phyloP scores from a whole-genome alignment of 2,113 vertebrate genomes.

The Anhinga anhinga region DNA sequence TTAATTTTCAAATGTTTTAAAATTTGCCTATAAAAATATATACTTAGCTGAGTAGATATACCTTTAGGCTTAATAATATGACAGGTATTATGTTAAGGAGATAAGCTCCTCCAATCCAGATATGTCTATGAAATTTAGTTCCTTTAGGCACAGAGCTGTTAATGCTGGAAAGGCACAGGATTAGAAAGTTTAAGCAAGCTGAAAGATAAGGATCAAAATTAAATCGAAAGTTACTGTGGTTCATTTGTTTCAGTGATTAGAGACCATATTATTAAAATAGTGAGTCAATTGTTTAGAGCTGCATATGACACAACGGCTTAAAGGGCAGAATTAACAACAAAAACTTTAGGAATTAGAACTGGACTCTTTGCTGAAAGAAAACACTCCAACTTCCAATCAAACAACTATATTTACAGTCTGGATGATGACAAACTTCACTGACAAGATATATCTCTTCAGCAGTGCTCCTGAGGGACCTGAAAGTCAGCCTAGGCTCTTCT shows the following conservation, averaged over 20 bases:
- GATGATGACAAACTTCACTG: not conserved
- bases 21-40: not conserved
- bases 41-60: not conserved
- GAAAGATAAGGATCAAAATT: conserved; percentile 38
- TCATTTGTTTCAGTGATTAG: conserved; percentile 47
- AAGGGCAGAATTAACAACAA: not conserved
- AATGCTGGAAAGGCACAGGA: not conserved
- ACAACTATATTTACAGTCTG: not conserved
- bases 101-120: not conserved
- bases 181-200: conserved; percentile 26
- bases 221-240: not conserved
- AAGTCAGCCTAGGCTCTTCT: not conserved
- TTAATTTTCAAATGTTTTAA: not conserved
- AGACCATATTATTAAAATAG: conserved; percentile 1
- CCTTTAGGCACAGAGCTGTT: not conserved
- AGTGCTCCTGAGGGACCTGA: not conserved
- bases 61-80: not conserved
- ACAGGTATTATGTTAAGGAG: not conserved
- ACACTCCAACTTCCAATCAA: not conserved
- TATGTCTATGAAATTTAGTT: not conserved
- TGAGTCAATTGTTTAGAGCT: not conserved
- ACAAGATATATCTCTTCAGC: not conserved
- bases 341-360: not conserved
- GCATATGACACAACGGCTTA: not conserved
- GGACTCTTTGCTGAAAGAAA: not conserved